Evolutionary conservation across 2,113 vertebrate species (phyloP).

Genomic region (Chiloscyllium plagiosum): DNA sequence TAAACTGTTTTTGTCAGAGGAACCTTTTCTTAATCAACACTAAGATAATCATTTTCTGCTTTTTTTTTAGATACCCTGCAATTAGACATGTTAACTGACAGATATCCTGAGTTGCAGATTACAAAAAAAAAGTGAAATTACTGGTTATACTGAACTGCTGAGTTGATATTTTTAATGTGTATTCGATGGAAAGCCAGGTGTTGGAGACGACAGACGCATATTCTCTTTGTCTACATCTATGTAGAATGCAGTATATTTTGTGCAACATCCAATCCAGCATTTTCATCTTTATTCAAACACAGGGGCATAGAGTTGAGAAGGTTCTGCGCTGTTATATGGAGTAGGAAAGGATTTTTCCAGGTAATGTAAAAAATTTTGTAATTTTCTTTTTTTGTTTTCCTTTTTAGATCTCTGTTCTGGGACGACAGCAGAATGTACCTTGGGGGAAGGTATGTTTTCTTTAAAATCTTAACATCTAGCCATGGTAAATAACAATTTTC

Average conservation of each 20-base stretch:
- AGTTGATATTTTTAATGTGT: conserved; percentile 19
- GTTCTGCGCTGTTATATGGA: neutral
- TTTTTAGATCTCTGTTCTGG: conserved; percentile 82
- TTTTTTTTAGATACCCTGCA: neutral
- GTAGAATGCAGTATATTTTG: neutral
- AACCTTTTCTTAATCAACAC: neutral
- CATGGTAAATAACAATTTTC: neutral
- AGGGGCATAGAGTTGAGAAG: no score
- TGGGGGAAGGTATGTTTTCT: conserved; percentile 68
- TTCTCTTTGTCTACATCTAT: neutral
- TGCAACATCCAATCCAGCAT: neutral
- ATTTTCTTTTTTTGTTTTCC: conserved; percentile 39
- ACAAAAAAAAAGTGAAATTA: conserved; percentile 28
- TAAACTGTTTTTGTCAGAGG: neutral
- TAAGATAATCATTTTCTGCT: neutral
- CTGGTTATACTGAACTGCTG: conserved; percentile 22
- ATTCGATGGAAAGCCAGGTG: neutral
- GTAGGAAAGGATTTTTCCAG: no score
- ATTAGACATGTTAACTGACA: conserved; percentile 34
- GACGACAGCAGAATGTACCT: conserved; percentile 78
- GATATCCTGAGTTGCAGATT: conserved; percentile 32
- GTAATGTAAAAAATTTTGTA: neutral
- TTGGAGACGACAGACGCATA: neutral
- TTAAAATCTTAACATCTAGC: neutral
- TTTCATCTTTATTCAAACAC: neutral